phyloP scores from a whole-genome alignment of 92 coral and sea anemone species.

The Paragorgia papillata region DNA sequence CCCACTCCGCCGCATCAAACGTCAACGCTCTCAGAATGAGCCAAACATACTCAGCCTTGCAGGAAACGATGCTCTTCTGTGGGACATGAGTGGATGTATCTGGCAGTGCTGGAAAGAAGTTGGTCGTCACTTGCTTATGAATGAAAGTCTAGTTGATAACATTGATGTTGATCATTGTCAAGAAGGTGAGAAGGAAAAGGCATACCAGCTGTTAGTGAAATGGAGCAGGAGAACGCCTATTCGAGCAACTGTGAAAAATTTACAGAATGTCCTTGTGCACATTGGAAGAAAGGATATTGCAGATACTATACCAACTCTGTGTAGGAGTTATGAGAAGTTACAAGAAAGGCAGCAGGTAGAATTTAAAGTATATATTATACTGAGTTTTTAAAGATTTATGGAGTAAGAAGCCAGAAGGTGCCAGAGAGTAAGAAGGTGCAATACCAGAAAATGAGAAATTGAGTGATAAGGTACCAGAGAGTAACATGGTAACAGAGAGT shows the following conservation, averaged over 20 bases:
- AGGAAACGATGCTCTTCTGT: constrained; percentile 56
- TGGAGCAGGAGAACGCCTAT: constrained; percentile 66
- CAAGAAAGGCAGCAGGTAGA: no score
- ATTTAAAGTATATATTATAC: no score
- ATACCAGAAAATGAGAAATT: no score
- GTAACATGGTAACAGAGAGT: no score
- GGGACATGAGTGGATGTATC: constrained; percentile 68
- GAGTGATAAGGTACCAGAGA: no score
- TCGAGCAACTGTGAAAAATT: constrained; percentile 60
- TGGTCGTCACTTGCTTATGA: constrained; percentile 65
- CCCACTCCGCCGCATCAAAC: no score
- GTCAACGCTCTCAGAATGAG: background rate
- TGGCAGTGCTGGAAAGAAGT: constrained; percentile 75
- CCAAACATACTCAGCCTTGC: constrained; percentile 7
- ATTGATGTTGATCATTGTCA: constrained; percentile 67
- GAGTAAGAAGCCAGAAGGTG: no score
- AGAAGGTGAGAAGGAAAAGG: constrained; percentile 69
- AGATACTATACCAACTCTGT: background rate
- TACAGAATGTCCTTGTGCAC: constrained; percentile 58
- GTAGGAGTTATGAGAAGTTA: background rate
- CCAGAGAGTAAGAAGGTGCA: no score
- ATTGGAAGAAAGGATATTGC: constrained; percentile 66
- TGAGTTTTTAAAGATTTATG: no score
- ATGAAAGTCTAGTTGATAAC: constrained; percentile 70
- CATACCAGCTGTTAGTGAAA: constrained; percentile 69